Conservation (phyloP, 35 echinoderm and acorn worm genomes). For the Eucidaris tribuloides region DNA sequence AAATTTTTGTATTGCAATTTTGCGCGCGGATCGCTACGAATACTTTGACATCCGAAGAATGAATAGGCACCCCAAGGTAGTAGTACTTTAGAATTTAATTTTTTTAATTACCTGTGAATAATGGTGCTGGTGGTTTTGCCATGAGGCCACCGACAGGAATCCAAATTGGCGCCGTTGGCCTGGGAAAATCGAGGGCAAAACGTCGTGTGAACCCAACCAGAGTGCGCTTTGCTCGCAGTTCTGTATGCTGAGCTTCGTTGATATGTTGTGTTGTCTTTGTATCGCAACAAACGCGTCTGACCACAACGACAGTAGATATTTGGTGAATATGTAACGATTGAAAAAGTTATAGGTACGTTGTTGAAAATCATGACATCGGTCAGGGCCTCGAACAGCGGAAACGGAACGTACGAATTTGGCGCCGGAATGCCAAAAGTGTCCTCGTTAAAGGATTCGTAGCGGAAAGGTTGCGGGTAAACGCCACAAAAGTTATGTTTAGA, state of each 20-base stretch:
- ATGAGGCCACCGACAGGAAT: conserved; percentile 66
- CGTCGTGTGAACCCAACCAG: conserved; percentile 48
- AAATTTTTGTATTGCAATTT: no score
- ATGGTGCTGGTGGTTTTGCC: no score
- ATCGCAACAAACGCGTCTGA: conserved; percentile 11
- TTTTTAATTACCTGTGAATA: no score
- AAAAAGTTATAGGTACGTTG: not conserved
- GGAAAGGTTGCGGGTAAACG: conserved; percentile 16
- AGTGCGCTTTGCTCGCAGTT: conserved; percentile 16
- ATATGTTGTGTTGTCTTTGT: conserved; percentile 24
- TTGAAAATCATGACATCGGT: conserved; percentile 8
- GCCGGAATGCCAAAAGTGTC: not conserved
- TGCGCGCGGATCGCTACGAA: no score
- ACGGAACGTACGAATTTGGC: conserved; percentile 8
- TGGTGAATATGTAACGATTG: conserved; percentile 2
- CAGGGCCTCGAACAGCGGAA: not conserved
- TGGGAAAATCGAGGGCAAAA: conserved; percentile 70
- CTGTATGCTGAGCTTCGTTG: conserved; percentile 12
- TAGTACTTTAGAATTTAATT: no score
- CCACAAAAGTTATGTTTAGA: conserved; percentile 12
- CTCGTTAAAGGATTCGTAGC: conserved; percentile 21
- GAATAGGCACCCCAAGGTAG: no score
- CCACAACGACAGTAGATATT: not conserved
- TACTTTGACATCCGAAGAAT: no score
- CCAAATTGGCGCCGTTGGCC: conserved; percentile 52